phyloP scores from a whole-genome alignment of 1,140 invertebrate species.

The Neodiprion lecontei region DNA sequence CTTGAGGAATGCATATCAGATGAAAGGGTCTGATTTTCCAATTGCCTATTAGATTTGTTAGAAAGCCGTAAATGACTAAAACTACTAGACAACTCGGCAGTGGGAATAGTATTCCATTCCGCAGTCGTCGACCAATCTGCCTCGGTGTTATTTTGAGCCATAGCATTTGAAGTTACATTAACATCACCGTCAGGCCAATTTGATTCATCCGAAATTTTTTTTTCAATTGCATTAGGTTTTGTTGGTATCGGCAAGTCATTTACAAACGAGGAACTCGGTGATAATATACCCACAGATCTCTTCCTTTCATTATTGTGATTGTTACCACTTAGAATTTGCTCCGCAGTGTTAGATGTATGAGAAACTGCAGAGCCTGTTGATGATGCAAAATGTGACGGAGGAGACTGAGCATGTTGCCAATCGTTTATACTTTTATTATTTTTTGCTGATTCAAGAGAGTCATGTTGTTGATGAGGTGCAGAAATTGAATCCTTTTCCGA shows the following conservation, averaged over 20 bases:
- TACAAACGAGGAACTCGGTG: constrained; percentile 32
- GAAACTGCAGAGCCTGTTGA: constrained; percentile 29
- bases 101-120: constrained; percentile 40
- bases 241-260: constrained; percentile 34
- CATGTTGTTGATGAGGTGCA: constrained; percentile 21
- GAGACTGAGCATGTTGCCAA: constrained; percentile 40
- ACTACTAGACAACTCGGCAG: constrained; percentile 38
- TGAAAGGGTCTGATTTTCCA: constrained; percentile 31
- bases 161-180: constrained; percentile 26
- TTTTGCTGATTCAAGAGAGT: constrained; percentile 26
- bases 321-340: constrained; percentile 23
- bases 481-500: neutral
- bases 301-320: constrained; percentile 37
- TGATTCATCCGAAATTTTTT: constrained; percentile 4
- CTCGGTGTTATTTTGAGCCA: constrained; percentile 40
- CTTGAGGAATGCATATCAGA: neutral
- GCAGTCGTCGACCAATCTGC: constrained; percentile 38
- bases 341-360: constrained; percentile 37
- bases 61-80: constrained; percentile 41
- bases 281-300: constrained; percentile 31
- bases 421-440: constrained; percentile 29
- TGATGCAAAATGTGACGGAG: constrained; percentile 33
- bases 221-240: constrained; percentile 28
- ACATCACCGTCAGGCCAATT: constrained; percentile 33
- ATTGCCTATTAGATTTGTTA: constrained; percentile 28